A percentile compares a stretch with the other conserved stretches of the same genome.
These are phyloP conservation scores for Danionella cerebrum DNA, from an alignment of 2,113 vertebrate genomes.

Conservation along the genomic window DNA sequence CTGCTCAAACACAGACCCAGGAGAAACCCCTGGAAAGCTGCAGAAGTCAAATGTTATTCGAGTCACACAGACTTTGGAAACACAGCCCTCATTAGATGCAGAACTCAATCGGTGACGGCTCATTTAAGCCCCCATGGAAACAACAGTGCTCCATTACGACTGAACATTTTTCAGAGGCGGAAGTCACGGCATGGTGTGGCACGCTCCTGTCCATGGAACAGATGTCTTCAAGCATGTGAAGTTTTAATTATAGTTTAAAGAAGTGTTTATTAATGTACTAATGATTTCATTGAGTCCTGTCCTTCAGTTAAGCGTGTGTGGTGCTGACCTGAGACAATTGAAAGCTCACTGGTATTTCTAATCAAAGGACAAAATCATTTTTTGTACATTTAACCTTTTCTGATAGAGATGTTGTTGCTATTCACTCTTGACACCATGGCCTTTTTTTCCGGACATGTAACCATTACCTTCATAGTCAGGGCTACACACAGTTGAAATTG, in stretches of 20 bases:
- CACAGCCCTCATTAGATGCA: constrained; percentile 1
- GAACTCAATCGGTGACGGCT: constrained; percentile 24
- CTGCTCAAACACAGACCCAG: background rate
- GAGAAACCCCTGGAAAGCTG: background rate
- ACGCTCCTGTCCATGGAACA: background rate
- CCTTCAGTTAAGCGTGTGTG: background rate
- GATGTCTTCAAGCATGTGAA: background rate
- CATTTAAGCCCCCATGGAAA: constrained; percentile 15
- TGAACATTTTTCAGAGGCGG: background rate
- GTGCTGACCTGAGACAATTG: background rate
- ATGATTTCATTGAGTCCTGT: background rate
- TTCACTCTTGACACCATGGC: too few species aligned
- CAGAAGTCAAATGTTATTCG: background rate
- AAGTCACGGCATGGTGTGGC: background rate
- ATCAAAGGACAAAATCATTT: too few species aligned
- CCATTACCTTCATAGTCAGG: too few species aligned
- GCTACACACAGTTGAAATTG: too few species aligned
- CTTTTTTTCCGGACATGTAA: too few species aligned
- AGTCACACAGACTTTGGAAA: constrained; percentile 3
- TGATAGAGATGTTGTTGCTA: too few species aligned
- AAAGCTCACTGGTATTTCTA: background rate
- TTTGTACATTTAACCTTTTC: too few species aligned
- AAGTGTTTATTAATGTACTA: constrained; percentile 4
- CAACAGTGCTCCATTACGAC: constrained; percentile 6
- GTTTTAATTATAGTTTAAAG: background rate